Conservation (phyloP, 92 coral and sea anemone genomes). For the Phenganax marumi region DNA sequence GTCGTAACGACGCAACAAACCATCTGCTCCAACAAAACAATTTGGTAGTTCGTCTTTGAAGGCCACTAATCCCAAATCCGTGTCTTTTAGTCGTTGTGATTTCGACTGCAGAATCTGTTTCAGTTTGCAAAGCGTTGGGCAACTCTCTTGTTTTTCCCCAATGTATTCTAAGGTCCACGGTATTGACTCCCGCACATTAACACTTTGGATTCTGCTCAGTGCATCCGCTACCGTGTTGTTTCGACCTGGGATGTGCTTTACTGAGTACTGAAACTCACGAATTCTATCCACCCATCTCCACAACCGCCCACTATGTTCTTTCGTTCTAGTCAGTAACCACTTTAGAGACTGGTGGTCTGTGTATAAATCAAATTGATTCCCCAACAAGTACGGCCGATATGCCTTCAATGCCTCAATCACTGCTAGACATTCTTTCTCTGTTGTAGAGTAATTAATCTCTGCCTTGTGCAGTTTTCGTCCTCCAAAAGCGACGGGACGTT, state of each 20-base stretch:
- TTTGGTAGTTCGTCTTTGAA: slow-evolving; percentile 41
- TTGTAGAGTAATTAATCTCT: too few species aligned
- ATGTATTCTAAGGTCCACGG: slow-evolving; percentile 51
- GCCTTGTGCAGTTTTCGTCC: too few species aligned
- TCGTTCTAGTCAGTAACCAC: too few species aligned
- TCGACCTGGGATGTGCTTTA: slow-evolving; percentile 54
- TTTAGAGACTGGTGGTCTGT: too few species aligned
- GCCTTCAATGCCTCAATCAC: too few species aligned
- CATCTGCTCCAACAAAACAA: slow-evolving; percentile 42
- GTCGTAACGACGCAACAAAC: neutral
- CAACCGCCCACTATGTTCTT: slow-evolving; percentile 48
- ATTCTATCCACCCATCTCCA: slow-evolving; percentile 62
- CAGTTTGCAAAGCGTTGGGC: slow-evolving; percentile 44
- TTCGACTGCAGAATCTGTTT: slow-evolving; percentile 41
- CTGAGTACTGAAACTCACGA: slow-evolving; percentile 61
- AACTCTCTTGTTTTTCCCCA: slow-evolving; percentile 50
- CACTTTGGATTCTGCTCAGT: slow-evolving; percentile 46
- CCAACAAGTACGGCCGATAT: too few species aligned
- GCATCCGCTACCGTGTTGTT: slow-evolving; percentile 56
- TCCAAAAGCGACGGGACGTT: too few species aligned
- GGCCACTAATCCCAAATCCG: slow-evolving; percentile 39
- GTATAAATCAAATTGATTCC: too few species aligned
- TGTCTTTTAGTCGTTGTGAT: neutral
- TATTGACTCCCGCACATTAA: slow-evolving; percentile 28
- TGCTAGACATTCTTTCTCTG: too few species aligned